Evolutionary conservation across 2,888 invertebrate species (phyloP), one percentile per base, ranked within the genome.

Genomic region (Hypomecis punctinalis): DNA sequence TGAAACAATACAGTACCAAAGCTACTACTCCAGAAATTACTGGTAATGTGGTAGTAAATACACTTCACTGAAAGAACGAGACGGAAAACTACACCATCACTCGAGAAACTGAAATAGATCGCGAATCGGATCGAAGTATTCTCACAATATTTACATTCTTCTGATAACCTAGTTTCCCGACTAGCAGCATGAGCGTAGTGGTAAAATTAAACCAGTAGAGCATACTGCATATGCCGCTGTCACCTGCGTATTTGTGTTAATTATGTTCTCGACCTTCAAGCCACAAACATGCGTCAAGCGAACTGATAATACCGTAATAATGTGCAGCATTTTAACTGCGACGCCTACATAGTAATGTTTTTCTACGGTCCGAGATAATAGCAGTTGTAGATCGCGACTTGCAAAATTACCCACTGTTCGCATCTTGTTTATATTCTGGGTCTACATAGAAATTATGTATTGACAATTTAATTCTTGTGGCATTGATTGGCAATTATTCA

Each of bases 321-420:
- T 62, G 66, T 59, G 63, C 64, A 43, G 62, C 63, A 66, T 51
- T 51, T 51, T 74, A 74, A 71, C 71, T 68, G 70, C 71, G 69
- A 57, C 66, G 63, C 63, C 46, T 69, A 69, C 72, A 68, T 71
- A 55, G 69, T 70, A 66, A 70, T 59, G 23, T 33, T 51, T 52
- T 36, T 48, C 9, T 51, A 13, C 11, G 37, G 8, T 37, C 5
- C 3, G 37, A 37, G 37, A 51, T 23, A 23, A 23, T 23, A 23
- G 23, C 23, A 23, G 23, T 23, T 23, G 23, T 23, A 23, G 23
- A 23, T 23, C 23, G 23, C 23, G 23, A 1, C 23, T 23, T 23
- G 23, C 23, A 23, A 23, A 23, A 23, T 23, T 23, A 23, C 23
- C 23, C 23, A 23, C 23, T 23, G 23, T 23, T 23, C 23, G 23